Conservation (phyloP, 2,797 vertebrate genomes). For the Argya squamiceps region DNA sequence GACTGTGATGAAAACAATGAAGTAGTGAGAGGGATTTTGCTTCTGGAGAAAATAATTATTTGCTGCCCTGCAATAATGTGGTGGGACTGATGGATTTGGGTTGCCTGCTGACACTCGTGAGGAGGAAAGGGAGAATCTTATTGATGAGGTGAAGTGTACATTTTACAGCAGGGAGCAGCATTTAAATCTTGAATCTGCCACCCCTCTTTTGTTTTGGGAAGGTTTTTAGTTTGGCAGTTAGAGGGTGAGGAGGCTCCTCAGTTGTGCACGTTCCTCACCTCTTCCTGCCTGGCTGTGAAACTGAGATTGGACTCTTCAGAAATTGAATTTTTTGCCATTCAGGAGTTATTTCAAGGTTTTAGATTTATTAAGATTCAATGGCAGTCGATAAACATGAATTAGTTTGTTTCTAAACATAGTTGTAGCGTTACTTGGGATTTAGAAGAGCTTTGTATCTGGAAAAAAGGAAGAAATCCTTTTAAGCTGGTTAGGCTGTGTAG, state of each 20-base stretch:
- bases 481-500: not conserved
- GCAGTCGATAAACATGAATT: not conserved
- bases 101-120: not conserved
- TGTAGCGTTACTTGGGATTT: not conserved
- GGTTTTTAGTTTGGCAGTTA: not conserved
- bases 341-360: conserved; percentile 5
- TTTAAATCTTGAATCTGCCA: not conserved
- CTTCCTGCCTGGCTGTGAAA: not conserved
- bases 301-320: not conserved
- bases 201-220: not conserved
- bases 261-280: not conserved
- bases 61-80: not conserved
- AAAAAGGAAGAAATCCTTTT: not conserved
- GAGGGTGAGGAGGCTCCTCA: not conserved
- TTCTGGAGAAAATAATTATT: conserved; percentile 42
- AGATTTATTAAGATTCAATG: not conserved
- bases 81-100: not conserved
- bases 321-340: not conserved
- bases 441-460: not conserved
- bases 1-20: not conserved
- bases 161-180: not conserved
- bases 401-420: not conserved
- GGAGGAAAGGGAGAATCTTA: not conserved
- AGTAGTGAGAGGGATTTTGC: not conserved
- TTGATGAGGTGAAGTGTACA: not conserved